Evolutionary conservation across 2,888 invertebrate species (phyloP).

Genomic region (Ganaspis brasiliensis): DNA sequence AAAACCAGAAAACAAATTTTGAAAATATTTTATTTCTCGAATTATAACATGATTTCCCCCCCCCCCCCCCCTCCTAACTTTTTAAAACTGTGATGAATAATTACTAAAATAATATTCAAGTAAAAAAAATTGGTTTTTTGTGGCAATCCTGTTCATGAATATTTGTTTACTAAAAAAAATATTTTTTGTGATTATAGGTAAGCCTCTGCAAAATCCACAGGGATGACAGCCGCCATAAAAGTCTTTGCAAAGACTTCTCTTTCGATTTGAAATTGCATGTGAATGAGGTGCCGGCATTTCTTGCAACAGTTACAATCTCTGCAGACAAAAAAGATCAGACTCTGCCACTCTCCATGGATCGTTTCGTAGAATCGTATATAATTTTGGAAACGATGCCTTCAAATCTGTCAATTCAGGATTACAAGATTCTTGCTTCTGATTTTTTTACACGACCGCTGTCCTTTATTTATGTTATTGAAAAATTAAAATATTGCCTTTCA

Average conservation of each 20-base stretch:
- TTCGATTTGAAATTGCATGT: not conserved
- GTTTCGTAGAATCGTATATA: not conserved
- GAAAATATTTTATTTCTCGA: too few species aligned
- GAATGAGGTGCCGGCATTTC: not conserved
- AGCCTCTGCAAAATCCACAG: conserved; percentile 11
- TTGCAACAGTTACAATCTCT: not conserved
- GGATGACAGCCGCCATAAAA: not conserved
- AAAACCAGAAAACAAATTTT: too few species aligned
- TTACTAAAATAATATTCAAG: conserved; percentile 40
- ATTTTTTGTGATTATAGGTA: not conserved
- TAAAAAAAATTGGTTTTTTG: conserved; percentile 47
- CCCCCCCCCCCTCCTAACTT: too few species aligned
- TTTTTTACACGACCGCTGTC: conserved; percentile 72
- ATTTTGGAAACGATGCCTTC: not conserved
- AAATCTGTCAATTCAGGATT: not conserved
- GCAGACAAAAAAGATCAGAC: not conserved
- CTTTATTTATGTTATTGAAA: conserved; percentile 68
- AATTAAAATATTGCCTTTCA: conserved; percentile 55
- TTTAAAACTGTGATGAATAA: too few species aligned
- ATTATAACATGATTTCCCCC: too few species aligned
- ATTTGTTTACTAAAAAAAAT: not conserved
- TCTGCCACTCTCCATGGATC: not conserved
- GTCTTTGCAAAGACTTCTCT: not conserved
- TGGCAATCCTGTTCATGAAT: not conserved
- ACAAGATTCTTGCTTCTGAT: conserved; percentile 52